Percentiles rank a stretch among this genome's conserved stretches.
Evolutionary conservation across 1,140 invertebrate genomes (phyloP).

Genomic region (Proctacanthus coquilletti): DNA sequence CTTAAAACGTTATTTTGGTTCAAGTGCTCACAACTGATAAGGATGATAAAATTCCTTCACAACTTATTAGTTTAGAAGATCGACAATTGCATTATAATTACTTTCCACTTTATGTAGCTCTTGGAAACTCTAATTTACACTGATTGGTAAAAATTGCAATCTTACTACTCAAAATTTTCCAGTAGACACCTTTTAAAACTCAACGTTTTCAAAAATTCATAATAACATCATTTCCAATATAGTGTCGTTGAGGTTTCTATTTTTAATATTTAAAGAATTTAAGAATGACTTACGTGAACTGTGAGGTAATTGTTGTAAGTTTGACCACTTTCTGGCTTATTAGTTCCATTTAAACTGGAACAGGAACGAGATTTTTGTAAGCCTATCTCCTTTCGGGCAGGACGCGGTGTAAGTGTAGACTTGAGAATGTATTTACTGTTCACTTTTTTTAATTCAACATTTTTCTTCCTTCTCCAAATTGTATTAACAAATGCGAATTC

Average conservation of each 20-base stretch:
- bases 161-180: too few species aligned
- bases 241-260: not conserved
- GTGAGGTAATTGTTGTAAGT: slow-evolving; percentile 48
- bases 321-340: slow-evolving; percentile 26
- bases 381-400: slow-evolving; percentile 49
- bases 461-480: slow-evolving; percentile 69
- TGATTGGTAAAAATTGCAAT: too few species aligned
- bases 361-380: slow-evolving; percentile 51
- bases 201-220: too few species aligned
- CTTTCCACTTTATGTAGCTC: too few species aligned
- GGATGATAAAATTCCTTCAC: too few species aligned
- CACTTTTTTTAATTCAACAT: slow-evolving; percentile 64
- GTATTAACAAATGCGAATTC: slow-evolving; percentile 85
- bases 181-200: too few species aligned
- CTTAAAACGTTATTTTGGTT: too few species aligned
- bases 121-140: too few species aligned
- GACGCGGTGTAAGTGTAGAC: slow-evolving; percentile 60
- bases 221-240: too few species aligned
- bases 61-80: too few species aligned
- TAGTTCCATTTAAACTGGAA: slow-evolving; percentile 43
- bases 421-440: slow-evolving; percentile 71
- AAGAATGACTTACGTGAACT: slow-evolving; percentile 41
- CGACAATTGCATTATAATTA: too few species aligned
- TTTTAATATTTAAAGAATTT: not conserved
- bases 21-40: too few species aligned